These are phyloP conservation scores for Porites divaricata DNA, from an alignment of 92 coral and sea anemone species.

Conservation along the genomic window DNA sequence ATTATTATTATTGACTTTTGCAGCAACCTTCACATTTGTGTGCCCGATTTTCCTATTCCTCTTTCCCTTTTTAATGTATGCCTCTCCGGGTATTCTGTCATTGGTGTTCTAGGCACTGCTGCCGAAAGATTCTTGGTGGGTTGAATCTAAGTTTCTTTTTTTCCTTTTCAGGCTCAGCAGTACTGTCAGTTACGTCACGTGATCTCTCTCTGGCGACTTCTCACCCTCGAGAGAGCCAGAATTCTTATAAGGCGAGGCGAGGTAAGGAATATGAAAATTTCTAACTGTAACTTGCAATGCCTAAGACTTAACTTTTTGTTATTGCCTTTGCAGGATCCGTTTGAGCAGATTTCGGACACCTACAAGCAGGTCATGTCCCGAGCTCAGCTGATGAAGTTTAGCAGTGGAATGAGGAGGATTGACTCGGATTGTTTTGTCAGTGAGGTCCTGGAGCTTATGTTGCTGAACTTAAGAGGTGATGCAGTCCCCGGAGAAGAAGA, in stretches of 20 bases:
- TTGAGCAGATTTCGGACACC: constrained; percentile 60
- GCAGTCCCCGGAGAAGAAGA: constrained; percentile 48
- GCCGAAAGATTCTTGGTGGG: not conserved
- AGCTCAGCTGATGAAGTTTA: constrained; percentile 24
- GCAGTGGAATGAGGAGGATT: constrained; percentile 44
- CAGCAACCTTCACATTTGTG: no score
- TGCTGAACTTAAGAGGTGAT: constrained; percentile 60
- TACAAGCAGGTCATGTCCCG: constrained; percentile 44
- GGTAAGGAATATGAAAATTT: constrained; percentile 30
- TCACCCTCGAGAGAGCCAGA: constrained; percentile 78
- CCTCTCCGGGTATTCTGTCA: not conserved
- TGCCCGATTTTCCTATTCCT: no score
- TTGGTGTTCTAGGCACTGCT: not conserved
- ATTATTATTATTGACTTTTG: no score
- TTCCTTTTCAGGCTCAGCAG: constrained; percentile 72
- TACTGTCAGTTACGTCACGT: constrained; percentile 72
- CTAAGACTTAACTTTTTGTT: not conserved
- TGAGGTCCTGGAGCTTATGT: constrained; percentile 58
- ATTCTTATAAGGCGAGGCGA: constrained; percentile 59
- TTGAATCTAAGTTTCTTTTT: not conserved
- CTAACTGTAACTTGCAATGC: not conserved
- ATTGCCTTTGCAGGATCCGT: constrained; percentile 62
- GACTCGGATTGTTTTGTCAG: constrained; percentile 47
- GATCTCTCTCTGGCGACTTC: constrained; percentile 77
- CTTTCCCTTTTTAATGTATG: no score